phyloP scores from a whole-genome alignment of 2,113 vertebrate species.

The Alces alces region DNA sequence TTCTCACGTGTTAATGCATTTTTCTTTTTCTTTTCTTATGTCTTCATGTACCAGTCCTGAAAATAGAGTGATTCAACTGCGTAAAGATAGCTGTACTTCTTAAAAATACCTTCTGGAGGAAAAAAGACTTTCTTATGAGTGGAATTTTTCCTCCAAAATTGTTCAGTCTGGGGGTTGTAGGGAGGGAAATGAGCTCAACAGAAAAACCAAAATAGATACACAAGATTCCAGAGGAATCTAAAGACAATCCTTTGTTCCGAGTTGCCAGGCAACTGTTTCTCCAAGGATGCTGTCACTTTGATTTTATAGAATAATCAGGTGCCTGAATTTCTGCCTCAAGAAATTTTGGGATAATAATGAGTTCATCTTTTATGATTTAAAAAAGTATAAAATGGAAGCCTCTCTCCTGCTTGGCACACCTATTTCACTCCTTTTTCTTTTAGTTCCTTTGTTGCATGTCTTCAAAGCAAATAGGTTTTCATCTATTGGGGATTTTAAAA shows the following conservation, averaged over 20 bases:
- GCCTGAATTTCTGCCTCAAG: constrained; percentile 5
- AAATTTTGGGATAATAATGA: background rate
- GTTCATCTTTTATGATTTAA: background rate
- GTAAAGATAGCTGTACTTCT: background rate
- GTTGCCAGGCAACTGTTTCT: constrained; percentile 55
- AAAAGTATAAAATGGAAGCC: background rate
- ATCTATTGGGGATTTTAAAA: background rate
- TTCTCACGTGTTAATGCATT: background rate
- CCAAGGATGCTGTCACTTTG: background rate
- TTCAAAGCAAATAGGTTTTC: background rate
- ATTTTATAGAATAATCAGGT: constrained; percentile 5
- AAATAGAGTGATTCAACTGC: background rate
- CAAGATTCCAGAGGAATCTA: background rate
- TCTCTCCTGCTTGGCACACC: background rate
- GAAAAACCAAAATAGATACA: constrained; percentile 49
- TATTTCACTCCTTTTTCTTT: background rate
- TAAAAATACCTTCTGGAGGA: constrained; percentile 37
- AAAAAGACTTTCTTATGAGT: constrained; percentile 15
- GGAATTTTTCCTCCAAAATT: constrained; percentile 6
- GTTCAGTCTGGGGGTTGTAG: background rate
- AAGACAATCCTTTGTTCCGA: background rate
- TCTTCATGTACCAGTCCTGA: background rate
- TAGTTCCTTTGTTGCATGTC: background rate
- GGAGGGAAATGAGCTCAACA: constrained; percentile 25
- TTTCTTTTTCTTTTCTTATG: background rate